Evolutionary conservation across 1,140 invertebrate species (phyloP).

Genomic region (Halictus rubicundus): DNA sequence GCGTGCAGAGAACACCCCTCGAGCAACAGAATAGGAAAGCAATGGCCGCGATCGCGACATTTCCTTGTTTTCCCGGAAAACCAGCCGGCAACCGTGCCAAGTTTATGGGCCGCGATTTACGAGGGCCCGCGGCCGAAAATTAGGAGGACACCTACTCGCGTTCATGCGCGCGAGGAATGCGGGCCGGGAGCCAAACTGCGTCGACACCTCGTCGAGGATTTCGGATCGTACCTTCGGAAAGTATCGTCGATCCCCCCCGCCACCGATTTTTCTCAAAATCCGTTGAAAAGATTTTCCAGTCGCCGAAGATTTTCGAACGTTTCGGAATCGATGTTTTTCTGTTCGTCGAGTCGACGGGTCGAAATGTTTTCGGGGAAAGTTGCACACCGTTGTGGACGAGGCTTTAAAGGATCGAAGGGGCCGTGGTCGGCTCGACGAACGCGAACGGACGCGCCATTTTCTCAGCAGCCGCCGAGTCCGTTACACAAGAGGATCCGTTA

Average conservation of each 20-base stretch:
- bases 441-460: constrained; percentile 55
- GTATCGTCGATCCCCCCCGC: no score
- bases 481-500: constrained; percentile 65
- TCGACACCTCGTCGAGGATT: constrained; percentile 39
- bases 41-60: background rate
- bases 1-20: no score
- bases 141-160: constrained; percentile 49
- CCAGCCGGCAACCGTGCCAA: constrained; percentile 32
- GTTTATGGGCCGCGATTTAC: constrained; percentile 57
- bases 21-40: constrained; percentile 22
- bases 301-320: no score
- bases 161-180: constrained; percentile 43
- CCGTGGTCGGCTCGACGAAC: constrained; percentile 21
- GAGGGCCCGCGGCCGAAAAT: constrained; percentile 38
- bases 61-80: constrained; percentile 59
- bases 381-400: background rate
- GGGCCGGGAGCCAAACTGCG: constrained; percentile 51
- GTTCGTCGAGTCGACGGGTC: background rate
- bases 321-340: no score
- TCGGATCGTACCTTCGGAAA: background rate
- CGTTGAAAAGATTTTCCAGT: no score
- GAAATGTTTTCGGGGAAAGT: no score
- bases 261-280: no score
- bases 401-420: constrained; percentile 16
- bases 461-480: constrained; percentile 52